Evolutionary conservation across 2,888 invertebrate genomes (phyloP), one percentile per base, ranked within the genome.

Genomic region (Drosophila setosimentum): DNA sequence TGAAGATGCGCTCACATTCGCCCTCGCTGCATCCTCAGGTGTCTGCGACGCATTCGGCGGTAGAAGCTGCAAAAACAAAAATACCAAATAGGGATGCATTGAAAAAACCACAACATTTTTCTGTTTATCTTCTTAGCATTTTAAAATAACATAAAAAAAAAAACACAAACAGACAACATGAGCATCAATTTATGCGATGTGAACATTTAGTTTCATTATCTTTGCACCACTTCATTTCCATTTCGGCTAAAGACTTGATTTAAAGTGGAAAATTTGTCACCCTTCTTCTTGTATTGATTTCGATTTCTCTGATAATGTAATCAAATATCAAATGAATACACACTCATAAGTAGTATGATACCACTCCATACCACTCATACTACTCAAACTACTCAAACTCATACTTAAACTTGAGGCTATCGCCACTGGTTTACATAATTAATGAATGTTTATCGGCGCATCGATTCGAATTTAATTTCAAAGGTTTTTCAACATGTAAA

Each of bases 11-110:
- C 74, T 78, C 69, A 83, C 87, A 67, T 80, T 90, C 53, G 87
- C 71, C 5, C 83, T 77, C 2, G 50, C 82, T 81, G 51, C 83
- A 82, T 74, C 57, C 57, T 91, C 91, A 24, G 90, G 65, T 59
- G 91, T 77, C 76, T 91, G 91, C 67, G 88, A 72, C 51, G 81
- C 81, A 74, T 85, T 86, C 48, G 87, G 87, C 50, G 91, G 85
- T 48, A 92, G 60, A 35, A 92, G 82, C 92, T 92, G 78, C 49
- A 88, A 69, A 78, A 63, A 58, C 29, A 59, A 48, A 16, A 40
- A 21, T 24, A 64, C 37, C 4, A 40, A 57, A 55, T 18, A 50
- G 3, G 11, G 21, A 3, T 50, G 33, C n/a, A 74, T 27, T 32
- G 54, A 64, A 18, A 57, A 54, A 32, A 16, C 24, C 4, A 24